Conservation (phyloP, 2,888 invertebrate species). For the Pteria penguin region DNA sequence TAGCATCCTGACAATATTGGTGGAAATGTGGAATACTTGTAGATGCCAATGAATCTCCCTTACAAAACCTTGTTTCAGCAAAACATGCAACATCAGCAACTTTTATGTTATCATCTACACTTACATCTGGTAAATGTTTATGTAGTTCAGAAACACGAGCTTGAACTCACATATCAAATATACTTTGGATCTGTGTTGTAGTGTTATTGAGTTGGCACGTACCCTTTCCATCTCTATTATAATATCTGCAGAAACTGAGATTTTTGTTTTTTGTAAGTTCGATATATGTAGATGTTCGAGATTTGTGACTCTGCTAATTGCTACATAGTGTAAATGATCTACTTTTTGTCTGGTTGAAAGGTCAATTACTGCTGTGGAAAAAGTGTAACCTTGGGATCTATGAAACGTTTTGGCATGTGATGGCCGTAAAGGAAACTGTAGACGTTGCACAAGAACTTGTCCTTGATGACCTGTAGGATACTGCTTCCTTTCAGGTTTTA, state of each 20-base stretch:
- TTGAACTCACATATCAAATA: too few species aligned
- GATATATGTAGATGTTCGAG: conserved; percentile 38
- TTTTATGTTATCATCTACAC: background rate
- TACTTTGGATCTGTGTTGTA: too few species aligned
- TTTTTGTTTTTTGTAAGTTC: conserved; percentile 43
- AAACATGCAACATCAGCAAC: conserved; percentile 7
- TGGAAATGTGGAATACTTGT: conserved; percentile 7
- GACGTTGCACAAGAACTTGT: conserved; percentile 41
- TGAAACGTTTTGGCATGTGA: conserved; percentile 48
- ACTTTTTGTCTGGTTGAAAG: conserved; percentile 33
- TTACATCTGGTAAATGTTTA: conserved; percentile 12
- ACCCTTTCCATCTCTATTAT: conserved; percentile 40
- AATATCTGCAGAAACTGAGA: conserved; percentile 29
- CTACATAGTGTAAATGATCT: conserved; percentile 52
- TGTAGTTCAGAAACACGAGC: conserved; percentile 42
- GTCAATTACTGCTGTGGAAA: conserved; percentile 45
- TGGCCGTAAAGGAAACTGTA: conserved; percentile 47
- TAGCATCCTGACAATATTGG: conserved; percentile 7
- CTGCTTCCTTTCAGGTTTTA: conserved; percentile 20
- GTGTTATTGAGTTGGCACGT: conserved; percentile 12
- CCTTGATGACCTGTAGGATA: conserved; percentile 38
- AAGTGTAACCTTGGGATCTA: conserved; percentile 47
- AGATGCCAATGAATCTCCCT: background rate
- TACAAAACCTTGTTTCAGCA: conserved; percentile 7
- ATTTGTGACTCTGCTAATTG: conserved; percentile 41